Base-by-base conservation (phyloP, 2,113 vertebrate species). In the Plecturocebus donacophilus region DNA sequence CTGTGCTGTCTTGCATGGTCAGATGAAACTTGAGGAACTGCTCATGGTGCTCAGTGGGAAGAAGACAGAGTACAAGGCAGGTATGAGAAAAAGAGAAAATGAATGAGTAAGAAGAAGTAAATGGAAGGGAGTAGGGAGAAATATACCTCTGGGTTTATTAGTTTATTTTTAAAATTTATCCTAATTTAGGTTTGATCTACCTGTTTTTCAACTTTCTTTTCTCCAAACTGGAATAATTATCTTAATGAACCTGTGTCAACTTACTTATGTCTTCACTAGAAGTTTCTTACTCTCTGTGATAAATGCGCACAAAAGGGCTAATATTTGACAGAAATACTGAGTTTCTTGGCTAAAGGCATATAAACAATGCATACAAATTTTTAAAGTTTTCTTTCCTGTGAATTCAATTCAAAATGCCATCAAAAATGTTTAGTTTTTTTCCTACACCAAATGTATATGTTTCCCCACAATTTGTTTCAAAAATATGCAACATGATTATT, bases 191-290 rank as follows among this genome's bases (percentile, higher is more conserved):
- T 90, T 77, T 92, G 71, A 90, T 66, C 66, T 40, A 70, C 20
- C n/a, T 38, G 3, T 64, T 76, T 90, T 93, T 85, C 47, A 95
- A 77, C 9, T 71, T 93, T 87, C 71, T 94, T 96, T n/a, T 73
- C 25, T 88, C 17, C 42, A 91, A 80, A 93, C 27, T 88, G 32
- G 23, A 95, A 70, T 81, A 35, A 84, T 91, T 21, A 84, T 75
- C 16, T 80, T 88, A n/a, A 49, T 61, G 9, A 89, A 42, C 68
- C 30, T 92, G 13, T 25, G 76, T 40, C 25, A 80, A 73, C 23
- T 85, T 82, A 81, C 45, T 70, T 27, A 49, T 58, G 20, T 45
- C 13, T 73, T 94, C 49, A 38, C 56, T 93, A 89, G 38, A 1
- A 64, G 76, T 89, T 88, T 93, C 35, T 86, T 89, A 76, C 16